Percentiles rank a stretch among this genome's conserved stretches.
phyloP scores from a whole-genome alignment of 2,888 invertebrate genomes.

The Bugula neritina region DNA sequence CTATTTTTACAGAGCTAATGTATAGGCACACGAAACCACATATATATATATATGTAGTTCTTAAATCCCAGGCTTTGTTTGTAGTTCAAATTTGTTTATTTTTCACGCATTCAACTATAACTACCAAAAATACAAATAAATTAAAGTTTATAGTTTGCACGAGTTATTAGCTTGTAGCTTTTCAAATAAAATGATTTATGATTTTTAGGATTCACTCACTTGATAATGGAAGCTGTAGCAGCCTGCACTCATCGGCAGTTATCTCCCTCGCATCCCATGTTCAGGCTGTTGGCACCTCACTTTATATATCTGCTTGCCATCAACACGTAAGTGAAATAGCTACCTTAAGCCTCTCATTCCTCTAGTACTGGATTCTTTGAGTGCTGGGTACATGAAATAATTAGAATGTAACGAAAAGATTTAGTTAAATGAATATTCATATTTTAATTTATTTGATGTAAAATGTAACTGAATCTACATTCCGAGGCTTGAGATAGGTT shows the following conservation, averaged over 20 bases:
- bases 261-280: constrained; percentile 48
- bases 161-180: constrained; percentile 46
- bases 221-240: constrained; percentile 47
- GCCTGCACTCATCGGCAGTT: constrained; percentile 45
- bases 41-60: too few species aligned
- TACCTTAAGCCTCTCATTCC: not conserved
- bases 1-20: too few species aligned
- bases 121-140: constrained; percentile 42
- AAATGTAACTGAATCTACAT: too few species aligned
- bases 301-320: constrained; percentile 48
- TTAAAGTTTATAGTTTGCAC: constrained; percentile 48
- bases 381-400: too few species aligned
- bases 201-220: constrained; percentile 34
- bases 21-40: too few species aligned
- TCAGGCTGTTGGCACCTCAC: constrained; percentile 47
- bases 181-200: too few species aligned
- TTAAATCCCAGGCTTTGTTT: not conserved
- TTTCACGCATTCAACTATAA: constrained; percentile 42
- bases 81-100: not conserved
- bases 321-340: constrained; percentile 40
- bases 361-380: too few species aligned
- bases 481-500: too few species aligned
- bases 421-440: too few species aligned
- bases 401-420: too few species aligned
- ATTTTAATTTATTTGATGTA: too few species aligned